Conservation (phyloP, 2,797 vertebrate species). For the Acipenser transmontanus region DNA sequence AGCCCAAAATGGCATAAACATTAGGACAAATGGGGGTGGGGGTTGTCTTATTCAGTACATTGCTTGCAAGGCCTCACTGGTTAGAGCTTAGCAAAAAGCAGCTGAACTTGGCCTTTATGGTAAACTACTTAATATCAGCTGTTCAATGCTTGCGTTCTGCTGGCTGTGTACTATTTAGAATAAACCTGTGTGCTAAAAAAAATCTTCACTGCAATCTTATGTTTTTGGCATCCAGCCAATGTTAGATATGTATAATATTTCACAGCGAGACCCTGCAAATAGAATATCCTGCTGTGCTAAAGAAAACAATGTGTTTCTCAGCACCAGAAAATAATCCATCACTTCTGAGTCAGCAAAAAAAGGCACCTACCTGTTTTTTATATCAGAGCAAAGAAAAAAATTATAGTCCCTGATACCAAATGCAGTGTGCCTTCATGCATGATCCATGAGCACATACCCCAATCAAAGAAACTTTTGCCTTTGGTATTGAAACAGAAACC, state of each 20-base stretch:
- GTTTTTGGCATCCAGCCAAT: conserved; percentile 73
- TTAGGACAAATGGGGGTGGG: neutral
- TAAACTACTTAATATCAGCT: conserved; percentile 22
- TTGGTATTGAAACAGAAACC: conserved; percentile 44
- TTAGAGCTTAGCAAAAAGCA: neutral
- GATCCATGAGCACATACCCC: conserved; percentile 67
- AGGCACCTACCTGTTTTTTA: conserved; percentile 82
- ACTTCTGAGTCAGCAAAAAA: conserved; percentile 74
- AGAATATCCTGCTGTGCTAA: conserved; percentile 99
- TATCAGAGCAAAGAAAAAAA: conserved; percentile 74
- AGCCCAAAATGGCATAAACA: neutral
- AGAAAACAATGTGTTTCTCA: conserved; percentile 98
- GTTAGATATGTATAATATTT: conserved; percentile 93
- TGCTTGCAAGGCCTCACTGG: neutral
- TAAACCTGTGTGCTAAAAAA: conserved; percentile 32
- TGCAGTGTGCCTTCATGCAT: conserved; percentile 61
- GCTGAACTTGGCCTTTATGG: conserved; percentile 1
- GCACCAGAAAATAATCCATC: conserved; percentile 94
- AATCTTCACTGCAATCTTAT: conserved; percentile 32
- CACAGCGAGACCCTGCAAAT: conserved; percentile 88
- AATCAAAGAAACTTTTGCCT: conserved; percentile 65
- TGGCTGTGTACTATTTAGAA: conserved; percentile 27
- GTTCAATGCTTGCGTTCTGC: conserved; percentile 24
- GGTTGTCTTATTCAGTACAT: neutral
- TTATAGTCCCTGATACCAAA: conserved; percentile 64